Conservation (phyloP, 2,113 vertebrate genomes). For the Halichoerus grypus region DNA sequence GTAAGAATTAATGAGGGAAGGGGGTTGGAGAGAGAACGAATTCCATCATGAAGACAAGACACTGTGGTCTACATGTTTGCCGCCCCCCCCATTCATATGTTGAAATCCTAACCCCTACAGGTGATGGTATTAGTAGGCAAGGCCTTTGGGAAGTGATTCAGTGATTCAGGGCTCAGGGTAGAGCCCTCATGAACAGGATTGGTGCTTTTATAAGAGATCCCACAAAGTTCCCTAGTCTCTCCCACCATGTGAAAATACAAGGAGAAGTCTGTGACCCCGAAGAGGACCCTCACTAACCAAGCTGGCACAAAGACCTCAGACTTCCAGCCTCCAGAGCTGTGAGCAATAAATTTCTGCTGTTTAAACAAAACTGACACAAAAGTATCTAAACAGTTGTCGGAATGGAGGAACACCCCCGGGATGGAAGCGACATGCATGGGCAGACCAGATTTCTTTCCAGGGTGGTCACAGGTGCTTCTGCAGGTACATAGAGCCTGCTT, state of each 20-base stretch:
- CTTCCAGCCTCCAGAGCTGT: background rate
- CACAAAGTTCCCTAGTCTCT: background rate
- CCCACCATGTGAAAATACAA: background rate
- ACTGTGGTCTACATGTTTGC: background rate
- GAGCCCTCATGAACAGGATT: background rate
- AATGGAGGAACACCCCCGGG: slow-evolving; percentile 75
- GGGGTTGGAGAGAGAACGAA: background rate
- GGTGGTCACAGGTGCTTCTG: slow-evolving; percentile 86
- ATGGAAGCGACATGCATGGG: slow-evolving; percentile 75
- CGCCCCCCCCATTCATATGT: background rate
- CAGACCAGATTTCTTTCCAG: slow-evolving; percentile 82
- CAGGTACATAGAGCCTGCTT: slow-evolving; percentile 83
- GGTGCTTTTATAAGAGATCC: background rate
- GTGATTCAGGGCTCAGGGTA: background rate
- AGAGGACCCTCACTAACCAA: background rate
- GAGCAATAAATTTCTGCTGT: background rate
- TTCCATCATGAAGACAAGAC: background rate
- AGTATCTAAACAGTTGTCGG: slow-evolving; percentile 66
- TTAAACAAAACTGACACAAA: slow-evolving; percentile 73
- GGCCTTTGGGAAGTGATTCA: background rate
- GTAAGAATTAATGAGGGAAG: background rate
- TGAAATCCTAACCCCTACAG: background rate
- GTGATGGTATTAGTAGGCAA: background rate
- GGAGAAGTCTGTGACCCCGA: background rate
- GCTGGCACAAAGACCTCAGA: background rate